Conservation (phyloP, 2,113 vertebrate genomes). For the Ibidorhyncha struthersii region DNA sequence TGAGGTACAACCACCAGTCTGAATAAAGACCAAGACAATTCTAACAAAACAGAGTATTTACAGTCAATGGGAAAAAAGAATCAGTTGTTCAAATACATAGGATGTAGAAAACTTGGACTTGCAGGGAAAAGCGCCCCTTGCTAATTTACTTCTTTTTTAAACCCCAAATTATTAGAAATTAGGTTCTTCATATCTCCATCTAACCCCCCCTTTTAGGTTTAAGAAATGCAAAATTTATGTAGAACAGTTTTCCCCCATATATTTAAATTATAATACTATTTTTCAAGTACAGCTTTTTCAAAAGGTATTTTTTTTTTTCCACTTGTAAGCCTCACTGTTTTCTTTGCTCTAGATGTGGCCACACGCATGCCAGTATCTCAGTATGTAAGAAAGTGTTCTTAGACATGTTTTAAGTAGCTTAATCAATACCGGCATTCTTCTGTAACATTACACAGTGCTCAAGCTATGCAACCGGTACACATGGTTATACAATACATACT, state of each 20-base stretch:
- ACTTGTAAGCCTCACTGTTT: slow-evolving; percentile 20
- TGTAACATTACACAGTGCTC: background rate
- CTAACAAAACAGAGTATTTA: background rate
- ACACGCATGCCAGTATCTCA: slow-evolving; percentile 9
- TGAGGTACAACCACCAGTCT: background rate
- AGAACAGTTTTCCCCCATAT: background rate
- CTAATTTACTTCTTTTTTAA: background rate
- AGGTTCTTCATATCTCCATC: background rate
- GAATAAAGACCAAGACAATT: background rate
- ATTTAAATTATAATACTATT: slow-evolving; percentile 42
- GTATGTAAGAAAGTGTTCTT: slow-evolving; percentile 3
- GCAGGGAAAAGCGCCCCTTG: background rate
- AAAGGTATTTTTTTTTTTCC: slow-evolving; percentile 9
- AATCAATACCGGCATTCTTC: slow-evolving; percentile 56
- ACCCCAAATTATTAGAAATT: background rate
- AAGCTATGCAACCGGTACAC: background rate
- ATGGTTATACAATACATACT: background rate
- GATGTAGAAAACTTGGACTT: background rate
- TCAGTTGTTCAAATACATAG: background rate
- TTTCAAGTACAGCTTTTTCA: slow-evolving; percentile 19
- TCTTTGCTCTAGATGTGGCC: slow-evolving; percentile 24
- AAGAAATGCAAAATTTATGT: background rate
- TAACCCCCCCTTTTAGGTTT: background rate
- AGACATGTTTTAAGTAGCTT: slow-evolving; percentile 35
- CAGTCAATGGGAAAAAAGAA: no score